A percentile compares a stretch with the other conserved stretches of the same genome.
These are phyloP conservation scores for Murina feae DNA, from an alignment of 2,113 vertebrate genomes.

Conservation along the genomic window DNA sequence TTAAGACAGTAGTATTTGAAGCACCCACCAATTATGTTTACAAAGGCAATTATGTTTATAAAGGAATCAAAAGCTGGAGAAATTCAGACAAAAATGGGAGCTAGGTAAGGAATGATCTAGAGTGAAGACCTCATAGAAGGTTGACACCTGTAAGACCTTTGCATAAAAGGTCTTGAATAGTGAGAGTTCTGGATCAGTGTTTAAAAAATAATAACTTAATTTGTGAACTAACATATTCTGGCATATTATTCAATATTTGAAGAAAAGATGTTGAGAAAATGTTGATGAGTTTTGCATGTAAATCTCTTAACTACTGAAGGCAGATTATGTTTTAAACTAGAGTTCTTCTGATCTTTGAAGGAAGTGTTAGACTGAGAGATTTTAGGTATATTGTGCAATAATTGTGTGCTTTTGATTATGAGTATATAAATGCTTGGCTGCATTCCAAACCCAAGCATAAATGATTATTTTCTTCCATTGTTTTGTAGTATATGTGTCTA, in stretches of 20 bases:
- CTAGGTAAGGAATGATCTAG: not conserved
- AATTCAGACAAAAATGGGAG: not conserved
- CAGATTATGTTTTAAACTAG: not conserved
- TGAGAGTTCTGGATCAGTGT: not conserved
- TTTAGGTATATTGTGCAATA: conserved; percentile 24
- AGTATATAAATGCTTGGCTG: conserved; percentile 18
- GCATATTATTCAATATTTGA: conserved; percentile 13
- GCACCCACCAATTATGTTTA: not conserved
- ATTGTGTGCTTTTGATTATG: conserved; percentile 10
- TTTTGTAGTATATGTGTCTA: conserved; percentile 12
- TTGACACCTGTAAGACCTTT: not conserved
- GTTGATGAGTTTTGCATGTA: not conserved
- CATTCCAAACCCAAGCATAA: conserved; percentile 8
- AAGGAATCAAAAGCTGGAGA: not conserved
- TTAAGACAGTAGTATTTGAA: conserved; percentile 3
- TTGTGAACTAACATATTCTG: not conserved
- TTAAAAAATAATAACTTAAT: not conserved
- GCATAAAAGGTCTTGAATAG: not conserved
- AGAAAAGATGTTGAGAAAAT: conserved; percentile 25
- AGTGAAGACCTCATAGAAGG: not conserved
- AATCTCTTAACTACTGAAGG: not conserved
- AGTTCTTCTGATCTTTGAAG: conserved; percentile 3
- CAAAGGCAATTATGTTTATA: not conserved
- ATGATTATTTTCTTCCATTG: conserved; percentile 25
- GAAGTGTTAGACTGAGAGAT: not conserved